phyloP scores from a whole-genome alignment of 2,797 vertebrate genomes.

The Acipenser transmontanus region DNA sequence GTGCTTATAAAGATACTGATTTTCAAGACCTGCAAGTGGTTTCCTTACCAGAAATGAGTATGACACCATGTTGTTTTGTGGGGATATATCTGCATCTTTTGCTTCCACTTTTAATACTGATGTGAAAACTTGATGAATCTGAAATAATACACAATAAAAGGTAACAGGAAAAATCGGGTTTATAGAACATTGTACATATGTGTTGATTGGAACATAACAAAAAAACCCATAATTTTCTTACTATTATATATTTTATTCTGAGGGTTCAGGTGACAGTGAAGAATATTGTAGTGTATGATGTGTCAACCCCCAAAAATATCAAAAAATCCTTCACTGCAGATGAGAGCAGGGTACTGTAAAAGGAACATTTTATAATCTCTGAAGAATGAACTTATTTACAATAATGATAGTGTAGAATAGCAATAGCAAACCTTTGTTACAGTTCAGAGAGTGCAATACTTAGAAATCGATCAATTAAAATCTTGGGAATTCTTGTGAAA shows the following conservation, averaged over 20 bases:
- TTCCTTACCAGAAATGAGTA: conserved; percentile 53
- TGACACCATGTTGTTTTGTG: conserved; percentile 32
- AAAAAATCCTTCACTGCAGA: too few relatives aligned
- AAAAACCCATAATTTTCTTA: neutral
- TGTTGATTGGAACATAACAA: neutral
- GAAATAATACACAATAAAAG: neutral
- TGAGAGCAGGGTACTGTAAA: too few relatives aligned
- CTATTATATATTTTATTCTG: neutral
- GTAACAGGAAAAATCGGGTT: too few relatives aligned
- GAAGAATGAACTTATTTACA: too few relatives aligned
- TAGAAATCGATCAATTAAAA: neutral
- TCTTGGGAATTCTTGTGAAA: neutral
- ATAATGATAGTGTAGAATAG: neutral
- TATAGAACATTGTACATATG: too few relatives aligned
- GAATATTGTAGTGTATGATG: neutral
- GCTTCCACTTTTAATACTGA: conserved; percentile 49
- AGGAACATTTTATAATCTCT: too few relatives aligned
- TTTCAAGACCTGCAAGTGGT: neutral
- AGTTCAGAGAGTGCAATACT: neutral
- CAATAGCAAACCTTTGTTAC: neutral
- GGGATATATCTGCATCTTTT: conserved; percentile 41
- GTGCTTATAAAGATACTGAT: neutral
- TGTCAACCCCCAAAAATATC: too few relatives aligned
- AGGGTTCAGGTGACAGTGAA: too few relatives aligned
- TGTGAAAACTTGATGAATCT: conserved; percentile 32